A percentile compares a stretch with the other conserved stretches of the same genome.
phyloP scores from a whole-genome alignment of 1,140 invertebrate genomes.

The Neelides sp. region DNA sequence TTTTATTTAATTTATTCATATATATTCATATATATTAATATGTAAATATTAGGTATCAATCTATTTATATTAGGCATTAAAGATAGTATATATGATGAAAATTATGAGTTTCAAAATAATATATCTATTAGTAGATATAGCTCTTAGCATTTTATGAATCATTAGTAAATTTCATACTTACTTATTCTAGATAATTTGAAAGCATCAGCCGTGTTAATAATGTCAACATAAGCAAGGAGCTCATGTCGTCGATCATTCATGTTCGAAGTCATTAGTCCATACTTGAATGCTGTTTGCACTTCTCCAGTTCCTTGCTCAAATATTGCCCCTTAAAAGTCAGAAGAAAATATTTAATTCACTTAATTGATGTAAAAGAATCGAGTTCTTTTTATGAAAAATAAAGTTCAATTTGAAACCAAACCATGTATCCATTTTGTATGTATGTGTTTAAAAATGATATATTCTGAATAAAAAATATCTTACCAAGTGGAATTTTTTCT shows the following conservation, averaged over 20 bases:
- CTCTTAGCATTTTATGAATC: too few species aligned
- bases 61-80: neutral
- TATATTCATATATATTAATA: conserved; percentile 1
- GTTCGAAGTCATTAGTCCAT: conserved; percentile 34
- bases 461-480: too few species aligned
- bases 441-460: too few species aligned
- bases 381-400: too few species aligned
- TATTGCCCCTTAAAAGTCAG: conserved; percentile 30
- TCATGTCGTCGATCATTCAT: conserved; percentile 32
- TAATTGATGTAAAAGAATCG: neutral
- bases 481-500: neutral
- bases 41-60: neutral
- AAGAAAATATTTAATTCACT: neutral
- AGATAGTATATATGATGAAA: neutral
- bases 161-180: conserved; percentile 28
- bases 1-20: neutral
- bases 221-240: conserved; percentile 34
- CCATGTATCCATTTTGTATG: too few species aligned
- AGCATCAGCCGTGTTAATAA: conserved; percentile 37
- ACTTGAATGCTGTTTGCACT: conserved; percentile 35
- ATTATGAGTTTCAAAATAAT: too few species aligned
- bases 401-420: too few species aligned
- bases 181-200: conserved; percentile 36
- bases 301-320: conserved; percentile 34
- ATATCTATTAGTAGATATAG: too few species aligned